These are phyloP conservation scores for Beris chalybata DNA, from an alignment of 2,888 invertebrate species.

Conservation along the genomic window DNA sequence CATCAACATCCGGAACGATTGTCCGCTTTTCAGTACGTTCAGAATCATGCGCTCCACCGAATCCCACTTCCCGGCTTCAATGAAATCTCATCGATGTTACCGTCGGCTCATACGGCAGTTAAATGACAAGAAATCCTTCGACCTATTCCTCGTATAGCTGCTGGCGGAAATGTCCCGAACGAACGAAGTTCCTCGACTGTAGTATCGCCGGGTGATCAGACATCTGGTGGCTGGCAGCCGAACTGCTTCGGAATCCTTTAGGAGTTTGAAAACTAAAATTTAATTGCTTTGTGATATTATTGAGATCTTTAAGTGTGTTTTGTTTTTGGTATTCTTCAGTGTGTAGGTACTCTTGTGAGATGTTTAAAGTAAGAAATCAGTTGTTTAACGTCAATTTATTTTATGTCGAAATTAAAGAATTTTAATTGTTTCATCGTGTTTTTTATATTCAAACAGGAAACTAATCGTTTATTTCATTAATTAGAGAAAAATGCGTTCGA, in stretches of 20 bases:
- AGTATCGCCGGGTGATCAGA: neutral
- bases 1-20: slow-evolving; percentile 50
- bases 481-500: too few species aligned
- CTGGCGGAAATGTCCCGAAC: slow-evolving; percentile 42
- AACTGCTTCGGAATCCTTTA: slow-evolving; percentile 27
- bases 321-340: too few species aligned
- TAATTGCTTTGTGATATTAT: too few species aligned
- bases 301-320: too few species aligned
- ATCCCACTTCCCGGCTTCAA: slow-evolving; percentile 30
- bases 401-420: too few species aligned
- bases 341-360: too few species aligned
- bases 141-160: slow-evolving; percentile 54
- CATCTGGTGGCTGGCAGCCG: neutral
- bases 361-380: too few species aligned
- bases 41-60: slow-evolving; percentile 42
- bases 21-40: slow-evolving; percentile 56
- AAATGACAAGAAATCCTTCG: slow-evolving; percentile 55
- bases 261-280: too few species aligned
- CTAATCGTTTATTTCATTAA: too few species aligned
- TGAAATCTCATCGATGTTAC: slow-evolving; percentile 38
- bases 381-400: too few species aligned
- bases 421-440: too few species aligned
- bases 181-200: slow-evolving; percentile 26
- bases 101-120: slow-evolving; percentile 43
- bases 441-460: too few species aligned